phyloP scores from a whole-genome alignment of 2,797 vertebrate genomes.

The Scolopax rusticola region DNA sequence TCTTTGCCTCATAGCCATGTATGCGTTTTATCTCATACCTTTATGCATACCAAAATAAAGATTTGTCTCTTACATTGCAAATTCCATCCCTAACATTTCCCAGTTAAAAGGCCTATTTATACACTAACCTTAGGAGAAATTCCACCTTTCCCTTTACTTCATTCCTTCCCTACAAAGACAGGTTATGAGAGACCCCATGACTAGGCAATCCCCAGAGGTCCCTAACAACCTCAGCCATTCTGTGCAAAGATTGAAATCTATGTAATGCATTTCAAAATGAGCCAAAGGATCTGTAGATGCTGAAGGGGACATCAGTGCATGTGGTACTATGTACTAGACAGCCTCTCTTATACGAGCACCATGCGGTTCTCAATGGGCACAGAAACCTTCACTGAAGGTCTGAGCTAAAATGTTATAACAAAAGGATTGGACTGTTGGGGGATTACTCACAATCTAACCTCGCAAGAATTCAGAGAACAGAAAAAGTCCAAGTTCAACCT shows the following conservation, averaged over 20 bases:
- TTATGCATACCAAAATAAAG: neutral
- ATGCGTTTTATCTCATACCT: neutral
- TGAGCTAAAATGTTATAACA: neutral
- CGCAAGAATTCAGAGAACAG: neutral
- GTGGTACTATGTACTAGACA: neutral
- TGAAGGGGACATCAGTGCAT: neutral
- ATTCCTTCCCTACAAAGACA: neutral
- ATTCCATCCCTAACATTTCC: neutral
- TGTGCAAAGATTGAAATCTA: neutral
- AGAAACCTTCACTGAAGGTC: neutral
- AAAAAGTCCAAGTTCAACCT: neutral
- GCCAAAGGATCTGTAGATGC: neutral
- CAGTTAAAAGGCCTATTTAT: neutral
- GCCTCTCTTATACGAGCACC: neutral
- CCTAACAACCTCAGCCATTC: neutral
- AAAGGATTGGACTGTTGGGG: neutral
- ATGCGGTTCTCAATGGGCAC: neutral
- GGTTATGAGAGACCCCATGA: neutral
- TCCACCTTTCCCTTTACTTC: neutral
- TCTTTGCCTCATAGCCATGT: neutral
- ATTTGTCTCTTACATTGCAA: neutral
- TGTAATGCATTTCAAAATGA: neutral
- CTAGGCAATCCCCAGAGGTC: neutral
- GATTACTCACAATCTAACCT: neutral
- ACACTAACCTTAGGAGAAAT: neutral